These are phyloP conservation scores for Alligator sinensis DNA, from an alignment of 2,113 vertebrate species.

Conservation along the genomic window DNA sequence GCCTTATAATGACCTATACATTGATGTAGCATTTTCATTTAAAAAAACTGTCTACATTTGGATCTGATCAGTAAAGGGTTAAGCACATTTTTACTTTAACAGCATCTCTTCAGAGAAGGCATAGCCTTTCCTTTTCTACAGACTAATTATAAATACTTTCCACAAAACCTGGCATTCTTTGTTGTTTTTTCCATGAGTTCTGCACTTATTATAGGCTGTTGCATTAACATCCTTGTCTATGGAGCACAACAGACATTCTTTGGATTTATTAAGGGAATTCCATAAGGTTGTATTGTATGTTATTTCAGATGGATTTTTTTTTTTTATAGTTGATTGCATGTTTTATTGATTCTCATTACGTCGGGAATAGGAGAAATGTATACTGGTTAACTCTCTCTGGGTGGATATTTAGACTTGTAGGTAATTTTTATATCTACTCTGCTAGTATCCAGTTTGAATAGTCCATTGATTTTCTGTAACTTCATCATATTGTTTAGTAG, in stretches of 20 bases:
- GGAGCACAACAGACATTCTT: not conserved
- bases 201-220: not conserved
- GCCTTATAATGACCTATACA: too few relatives aligned
- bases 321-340: conserved; percentile 22
- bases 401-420: conserved; percentile 41
- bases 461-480: conserved; percentile 71
- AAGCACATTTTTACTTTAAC: not conserved
- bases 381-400: conserved; percentile 38
- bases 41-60: too few relatives aligned
- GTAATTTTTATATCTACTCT: conserved; percentile 52
- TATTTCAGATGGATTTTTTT: conserved; percentile 26
- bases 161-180: not conserved
- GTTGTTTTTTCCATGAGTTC: not conserved
- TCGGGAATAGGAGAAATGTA: not conserved
- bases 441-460: conserved; percentile 64
- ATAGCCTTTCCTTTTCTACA: not conserved
- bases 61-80: too few relatives aligned
- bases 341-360: conserved; percentile 38
- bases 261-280: not conserved
- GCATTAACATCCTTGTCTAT: not conserved
- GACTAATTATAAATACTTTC: not conserved
- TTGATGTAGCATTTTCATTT: too few relatives aligned
- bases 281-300: not conserved
- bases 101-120: not conserved
- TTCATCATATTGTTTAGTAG: conserved; percentile 61